Conservation (phyloP, 2,797 vertebrate genomes). For the Orientallactaga sibirica region DNA sequence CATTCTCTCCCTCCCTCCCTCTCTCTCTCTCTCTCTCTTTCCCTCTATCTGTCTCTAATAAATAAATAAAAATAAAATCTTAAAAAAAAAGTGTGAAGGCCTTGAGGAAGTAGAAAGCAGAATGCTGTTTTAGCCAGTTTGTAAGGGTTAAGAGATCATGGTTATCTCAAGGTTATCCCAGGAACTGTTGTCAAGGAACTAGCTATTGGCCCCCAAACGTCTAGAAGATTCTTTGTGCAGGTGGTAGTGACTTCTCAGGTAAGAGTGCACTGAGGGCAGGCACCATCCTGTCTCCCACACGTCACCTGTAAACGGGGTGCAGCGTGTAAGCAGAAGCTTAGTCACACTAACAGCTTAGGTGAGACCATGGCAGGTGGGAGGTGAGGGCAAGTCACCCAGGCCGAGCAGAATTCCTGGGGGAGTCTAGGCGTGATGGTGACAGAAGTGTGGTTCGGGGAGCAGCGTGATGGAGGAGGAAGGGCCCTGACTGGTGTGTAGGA, state of each 20-base stretch:
- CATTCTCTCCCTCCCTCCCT: too few species aligned
- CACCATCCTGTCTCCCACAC: too few species aligned
- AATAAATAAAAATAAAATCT: too few species aligned
- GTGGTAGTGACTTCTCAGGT: background rate
- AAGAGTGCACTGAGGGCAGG: background rate
- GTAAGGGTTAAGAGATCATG: background rate
- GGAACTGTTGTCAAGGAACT: background rate
- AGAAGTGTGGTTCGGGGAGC: too few species aligned
- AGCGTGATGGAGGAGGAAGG: background rate
- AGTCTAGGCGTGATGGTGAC: background rate
- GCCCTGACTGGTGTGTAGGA: background rate
- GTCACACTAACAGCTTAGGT: background rate
- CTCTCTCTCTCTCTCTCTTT: too few species aligned
- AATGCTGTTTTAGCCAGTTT: background rate
- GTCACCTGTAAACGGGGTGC: too few species aligned
- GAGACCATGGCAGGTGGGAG: background rate
- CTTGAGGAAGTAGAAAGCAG: constrained; percentile 10
- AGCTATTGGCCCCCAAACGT: background rate
- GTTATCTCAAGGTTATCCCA: background rate
- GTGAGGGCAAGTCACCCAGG: background rate
- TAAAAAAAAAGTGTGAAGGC: too few species aligned
- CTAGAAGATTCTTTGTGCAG: background rate
- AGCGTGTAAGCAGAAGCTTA: background rate
- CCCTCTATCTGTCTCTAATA: too few species aligned
- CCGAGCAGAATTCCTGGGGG: background rate